Percentiles rank a stretch among this genome's conserved stretches.
These are phyloP conservation scores for Caradrina clavipalpis DNA, from an alignment of 2,888 invertebrate species.

Conservation along the genomic window DNA sequence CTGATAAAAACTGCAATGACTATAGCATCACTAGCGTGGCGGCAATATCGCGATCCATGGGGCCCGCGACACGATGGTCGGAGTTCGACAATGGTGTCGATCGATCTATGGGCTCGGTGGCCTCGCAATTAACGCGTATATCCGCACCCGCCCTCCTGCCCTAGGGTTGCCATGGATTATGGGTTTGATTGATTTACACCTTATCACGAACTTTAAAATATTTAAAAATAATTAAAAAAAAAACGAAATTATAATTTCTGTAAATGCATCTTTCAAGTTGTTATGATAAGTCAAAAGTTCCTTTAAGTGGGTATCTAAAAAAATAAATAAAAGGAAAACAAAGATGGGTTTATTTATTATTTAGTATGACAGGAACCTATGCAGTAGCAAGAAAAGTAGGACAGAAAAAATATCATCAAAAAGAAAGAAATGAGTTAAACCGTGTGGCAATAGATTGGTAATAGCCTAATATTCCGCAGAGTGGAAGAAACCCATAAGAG, in stretches of 20 bases:
- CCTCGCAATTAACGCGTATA: conserved; percentile 84
- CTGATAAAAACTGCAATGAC: conserved; percentile 39
- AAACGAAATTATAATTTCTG: no score
- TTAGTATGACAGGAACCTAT: neutral
- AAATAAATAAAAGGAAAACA: neutral
- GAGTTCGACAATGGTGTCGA: conserved; percentile 69
- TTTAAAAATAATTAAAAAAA: neutral
- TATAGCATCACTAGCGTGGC: conserved; percentile 41
- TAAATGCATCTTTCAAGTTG: no score
- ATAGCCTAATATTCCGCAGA: neutral
- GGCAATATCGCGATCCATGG: conserved; percentile 52
- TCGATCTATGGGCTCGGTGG: conserved; percentile 73
- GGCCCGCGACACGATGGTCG: conserved; percentile 63
- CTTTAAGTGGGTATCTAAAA: neutral
- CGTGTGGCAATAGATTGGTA: neutral
- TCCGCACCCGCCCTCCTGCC: conserved; percentile 76
- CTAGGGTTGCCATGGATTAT: conserved; percentile 48
- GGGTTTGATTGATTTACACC: neutral
- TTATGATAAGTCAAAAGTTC: neutral
- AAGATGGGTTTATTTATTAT: neutral
- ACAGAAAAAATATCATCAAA: neutral
- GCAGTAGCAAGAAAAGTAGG: neutral
- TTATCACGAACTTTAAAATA: neutral
- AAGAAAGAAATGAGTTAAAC: neutral
- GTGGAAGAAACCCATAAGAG: no score